A percentile compares a stretch with the other conserved stretches of the same genome.
Conservation (phyloP, 2,888 invertebrate species). For the Pecten maximus region DNA sequence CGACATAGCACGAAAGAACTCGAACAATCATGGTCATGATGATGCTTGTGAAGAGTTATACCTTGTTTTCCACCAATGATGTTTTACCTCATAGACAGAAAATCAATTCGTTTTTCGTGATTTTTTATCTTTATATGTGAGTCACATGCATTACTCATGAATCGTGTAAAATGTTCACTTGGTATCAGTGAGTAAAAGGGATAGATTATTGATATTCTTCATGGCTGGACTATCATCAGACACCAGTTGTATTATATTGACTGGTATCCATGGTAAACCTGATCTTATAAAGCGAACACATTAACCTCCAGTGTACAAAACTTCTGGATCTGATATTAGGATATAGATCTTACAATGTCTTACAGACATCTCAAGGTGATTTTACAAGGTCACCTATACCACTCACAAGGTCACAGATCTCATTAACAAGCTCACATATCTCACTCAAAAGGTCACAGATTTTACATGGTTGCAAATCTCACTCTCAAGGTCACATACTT, state of each 20-base stretch:
- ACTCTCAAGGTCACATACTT: neutral
- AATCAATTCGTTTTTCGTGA: slow-evolving; percentile 1
- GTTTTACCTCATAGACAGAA: slow-evolving; percentile 18
- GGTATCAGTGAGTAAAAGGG: neutral
- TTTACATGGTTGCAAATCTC: neutral
- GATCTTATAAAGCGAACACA: neutral
- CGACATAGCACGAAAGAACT: neutral
- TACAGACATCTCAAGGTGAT: neutral
- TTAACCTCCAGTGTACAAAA: neutral
- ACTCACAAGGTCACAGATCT: neutral
- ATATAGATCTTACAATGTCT: neutral
- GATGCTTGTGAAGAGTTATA: slow-evolving; percentile 7
- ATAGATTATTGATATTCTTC: neutral
- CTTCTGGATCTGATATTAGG: too few relatives aligned
- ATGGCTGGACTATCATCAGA: neutral
- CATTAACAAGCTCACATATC: neutral
- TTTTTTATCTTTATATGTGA: slow-evolving; percentile 28
- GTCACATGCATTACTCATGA: slow-evolving; percentile 28
- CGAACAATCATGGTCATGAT: neutral
- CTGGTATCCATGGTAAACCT: neutral
- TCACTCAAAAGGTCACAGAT: neutral
- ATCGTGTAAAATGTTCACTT: slow-evolving; percentile 1
- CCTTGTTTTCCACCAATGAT: neutral
- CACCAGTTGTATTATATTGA: neutral
- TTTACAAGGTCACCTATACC: neutral